Conservation (phyloP, 2,888 invertebrate genomes). For the Fabriciana adippe region DNA sequence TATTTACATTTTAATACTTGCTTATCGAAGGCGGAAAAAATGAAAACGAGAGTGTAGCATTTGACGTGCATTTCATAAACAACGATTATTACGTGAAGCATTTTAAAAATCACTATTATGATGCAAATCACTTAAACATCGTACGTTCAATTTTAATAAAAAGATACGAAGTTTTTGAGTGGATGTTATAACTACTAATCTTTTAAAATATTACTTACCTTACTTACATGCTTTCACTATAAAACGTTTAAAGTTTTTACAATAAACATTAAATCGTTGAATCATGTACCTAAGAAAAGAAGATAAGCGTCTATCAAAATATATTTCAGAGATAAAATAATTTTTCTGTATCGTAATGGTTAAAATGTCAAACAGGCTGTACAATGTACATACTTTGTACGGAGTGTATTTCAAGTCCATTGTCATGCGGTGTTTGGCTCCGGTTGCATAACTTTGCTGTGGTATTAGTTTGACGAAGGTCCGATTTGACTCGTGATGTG, state of each 20-base stretch:
- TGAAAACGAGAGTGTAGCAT: slow-evolving; percentile 73
- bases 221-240: slow-evolving; percentile 17
- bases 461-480: slow-evolving; percentile 55
- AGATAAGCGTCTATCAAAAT: not conserved
- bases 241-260: not conserved
- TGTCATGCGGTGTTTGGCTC: slow-evolving; percentile 64
- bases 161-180: slow-evolving; percentile 21
- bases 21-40: slow-evolving; percentile 56
- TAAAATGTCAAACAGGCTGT: slow-evolving; percentile 21
- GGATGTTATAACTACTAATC: slow-evolving; percentile 24
- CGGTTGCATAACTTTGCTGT: slow-evolving; percentile 63
- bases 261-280: not conserved
- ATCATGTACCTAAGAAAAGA: not conserved
- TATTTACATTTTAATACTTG: slow-evolving; percentile 53
- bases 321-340: not conserved
- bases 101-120: slow-evolving; percentile 50
- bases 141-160: slow-evolving; percentile 47
- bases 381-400: slow-evolving; percentile 16
- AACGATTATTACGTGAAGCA: slow-evolving; percentile 50
- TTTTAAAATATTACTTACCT: slow-evolving; percentile 17
- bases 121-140: slow-evolving; percentile 52
- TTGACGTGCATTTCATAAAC: slow-evolving; percentile 66
- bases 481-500: slow-evolving; percentile 41
- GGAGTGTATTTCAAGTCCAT: slow-evolving; percentile 71
- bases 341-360: not conserved